These are phyloP conservation scores for Scaptomyza tumidula DNA, from an alignment of 2,888 invertebrate genomes.

Conservation along the genomic window DNA sequence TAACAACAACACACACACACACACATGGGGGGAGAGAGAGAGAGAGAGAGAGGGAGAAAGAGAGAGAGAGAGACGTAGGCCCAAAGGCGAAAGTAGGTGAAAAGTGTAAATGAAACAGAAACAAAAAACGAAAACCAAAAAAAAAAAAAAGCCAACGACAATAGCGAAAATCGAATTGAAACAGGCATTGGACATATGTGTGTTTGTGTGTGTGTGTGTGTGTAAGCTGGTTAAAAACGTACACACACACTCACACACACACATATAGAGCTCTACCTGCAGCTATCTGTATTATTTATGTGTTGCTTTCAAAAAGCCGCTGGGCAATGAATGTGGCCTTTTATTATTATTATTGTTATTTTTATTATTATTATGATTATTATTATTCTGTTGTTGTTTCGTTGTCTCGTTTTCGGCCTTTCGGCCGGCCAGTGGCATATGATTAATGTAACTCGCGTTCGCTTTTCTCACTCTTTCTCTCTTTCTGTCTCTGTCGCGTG, in stretches of 20 bases:
- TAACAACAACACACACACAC: constrained; percentile 37
- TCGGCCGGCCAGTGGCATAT: constrained; percentile 34
- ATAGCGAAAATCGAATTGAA: constrained; percentile 70
- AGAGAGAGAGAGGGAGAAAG: neutral
- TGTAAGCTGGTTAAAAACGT: constrained; percentile 27
- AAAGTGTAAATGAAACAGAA: constrained; percentile 66
- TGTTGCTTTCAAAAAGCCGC: constrained; percentile 52
- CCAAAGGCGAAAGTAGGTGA: constrained; percentile 71
- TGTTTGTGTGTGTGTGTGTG: constrained; percentile 12
- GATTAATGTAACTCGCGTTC: constrained; percentile 64
- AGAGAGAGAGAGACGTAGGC: constrained; percentile 2
- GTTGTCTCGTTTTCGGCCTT: too few species aligned
- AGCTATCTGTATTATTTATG: constrained; percentile 56
- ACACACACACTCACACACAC: constrained; percentile 14
- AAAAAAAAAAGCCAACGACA: constrained; percentile 20
- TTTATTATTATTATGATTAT: constrained; percentile 14
- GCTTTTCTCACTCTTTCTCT: constrained; percentile 14
- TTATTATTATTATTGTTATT: constrained; percentile 14
- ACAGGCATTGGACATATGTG: constrained; percentile 31
- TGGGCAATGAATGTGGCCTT: constrained; percentile 35
- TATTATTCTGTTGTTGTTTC: constrained; percentile 16
- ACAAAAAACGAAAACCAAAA: too few species aligned
- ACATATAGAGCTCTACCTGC: constrained; percentile 6
- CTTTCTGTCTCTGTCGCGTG: constrained; percentile 68
- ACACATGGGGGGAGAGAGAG: neutral